Conservation (phyloP, 2,888 invertebrate genomes). For the Encarsia formosa region DNA sequence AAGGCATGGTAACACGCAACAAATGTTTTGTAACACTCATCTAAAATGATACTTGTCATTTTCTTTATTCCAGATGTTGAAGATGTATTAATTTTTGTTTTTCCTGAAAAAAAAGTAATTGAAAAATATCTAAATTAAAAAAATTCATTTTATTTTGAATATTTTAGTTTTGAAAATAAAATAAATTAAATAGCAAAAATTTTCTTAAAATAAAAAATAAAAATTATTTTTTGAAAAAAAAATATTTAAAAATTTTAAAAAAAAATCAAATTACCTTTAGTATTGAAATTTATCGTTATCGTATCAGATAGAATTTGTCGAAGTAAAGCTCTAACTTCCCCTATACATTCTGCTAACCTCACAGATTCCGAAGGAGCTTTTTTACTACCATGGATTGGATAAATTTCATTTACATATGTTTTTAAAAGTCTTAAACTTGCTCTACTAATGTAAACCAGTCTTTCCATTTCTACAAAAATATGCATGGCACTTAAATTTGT, state of each 20-base stretch:
- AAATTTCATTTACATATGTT: conserved; percentile 87
- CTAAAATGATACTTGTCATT: conserved; percentile 71
- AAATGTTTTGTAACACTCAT: conserved; percentile 87
- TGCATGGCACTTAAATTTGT: conserved; percentile 52
- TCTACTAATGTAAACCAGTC: conserved; percentile 80
- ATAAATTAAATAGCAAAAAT: conserved; percentile 2
- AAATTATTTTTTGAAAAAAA: neutral
- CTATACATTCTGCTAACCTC: conserved; percentile 78
- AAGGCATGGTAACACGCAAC: conserved; percentile 92
- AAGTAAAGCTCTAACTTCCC: conserved; percentile 76
- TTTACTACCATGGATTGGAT: conserved; percentile 68
- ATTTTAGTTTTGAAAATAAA: neutral
- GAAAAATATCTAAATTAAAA: neutral
- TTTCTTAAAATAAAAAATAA: neutral
- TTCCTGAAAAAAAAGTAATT: conserved; percentile 4
- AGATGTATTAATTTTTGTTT: conserved; percentile 23
- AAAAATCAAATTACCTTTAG: conserved; percentile 35
- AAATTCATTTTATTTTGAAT: neutral
- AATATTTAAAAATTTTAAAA: neutral
- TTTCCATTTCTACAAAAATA: conserved; percentile 65
- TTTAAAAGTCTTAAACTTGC: conserved; percentile 77
- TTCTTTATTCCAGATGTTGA: conserved; percentile 43
- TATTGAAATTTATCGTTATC: conserved; percentile 47
- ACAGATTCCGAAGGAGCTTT: conserved; percentile 65
- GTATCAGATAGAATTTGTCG: conserved; percentile 79